phyloP scores from a whole-genome alignment of 2,797 vertebrate species.

The Champsocephalus gunnari region DNA sequence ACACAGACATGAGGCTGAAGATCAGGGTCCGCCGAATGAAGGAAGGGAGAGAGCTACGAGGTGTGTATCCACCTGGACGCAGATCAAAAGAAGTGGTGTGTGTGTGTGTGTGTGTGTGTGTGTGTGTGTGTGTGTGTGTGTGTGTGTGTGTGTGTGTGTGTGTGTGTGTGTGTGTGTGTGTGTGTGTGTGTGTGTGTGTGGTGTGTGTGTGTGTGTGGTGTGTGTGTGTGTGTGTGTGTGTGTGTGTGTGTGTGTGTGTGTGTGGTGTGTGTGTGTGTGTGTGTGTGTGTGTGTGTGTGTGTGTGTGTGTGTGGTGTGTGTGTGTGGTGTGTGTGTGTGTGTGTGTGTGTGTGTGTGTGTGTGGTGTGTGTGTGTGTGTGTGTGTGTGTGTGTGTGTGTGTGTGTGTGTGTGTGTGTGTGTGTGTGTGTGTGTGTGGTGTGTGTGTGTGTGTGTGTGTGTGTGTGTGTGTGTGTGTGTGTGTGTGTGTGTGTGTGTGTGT shows the following conservation, averaged over 20 bases:
- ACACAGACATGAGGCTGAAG: slow-evolving; percentile 92
- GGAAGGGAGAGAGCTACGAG: slow-evolving; percentile 90
- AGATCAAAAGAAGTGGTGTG: slow-evolving; percentile 17
- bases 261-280: too few relatives aligned
- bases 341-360: too few relatives aligned
- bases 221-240: too few relatives aligned
- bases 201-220: accelerated
- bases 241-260: too few relatives aligned
- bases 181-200: too few relatives aligned
- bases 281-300: too few relatives aligned
- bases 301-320: neutral
- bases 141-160: too few relatives aligned
- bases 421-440: too few relatives aligned
- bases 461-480: neutral
- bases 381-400: neutral
- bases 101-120: neutral
- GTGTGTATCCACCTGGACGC: slow-evolving; percentile 83
- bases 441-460: too few relatives aligned
- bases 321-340: neutral
- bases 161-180: too few relatives aligned
- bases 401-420: neutral
- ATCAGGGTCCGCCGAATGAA: slow-evolving; percentile 93
- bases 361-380: neutral
- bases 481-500: slow-evolving; percentile 3
- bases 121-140: neutral